Conservation (phyloP, 1,140 invertebrate species). For the Drosophila eugracilis region DNA sequence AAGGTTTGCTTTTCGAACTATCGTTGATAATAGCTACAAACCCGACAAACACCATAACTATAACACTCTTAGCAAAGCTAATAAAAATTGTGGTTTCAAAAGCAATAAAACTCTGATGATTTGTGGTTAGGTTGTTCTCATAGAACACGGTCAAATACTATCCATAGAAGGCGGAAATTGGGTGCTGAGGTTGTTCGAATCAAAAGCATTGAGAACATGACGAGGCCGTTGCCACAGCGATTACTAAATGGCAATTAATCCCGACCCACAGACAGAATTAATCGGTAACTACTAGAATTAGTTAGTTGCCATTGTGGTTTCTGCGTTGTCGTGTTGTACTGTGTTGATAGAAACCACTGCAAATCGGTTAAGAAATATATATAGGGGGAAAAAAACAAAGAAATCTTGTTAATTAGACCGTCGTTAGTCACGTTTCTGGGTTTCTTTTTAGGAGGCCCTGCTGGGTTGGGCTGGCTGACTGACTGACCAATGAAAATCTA, state of each 20-base stretch:
- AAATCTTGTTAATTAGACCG: conserved; percentile 63
- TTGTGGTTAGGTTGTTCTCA: conserved; percentile 33
- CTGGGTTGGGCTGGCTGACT: conserved; percentile 34
- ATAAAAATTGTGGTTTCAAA: background rate
- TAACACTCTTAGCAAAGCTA: background rate
- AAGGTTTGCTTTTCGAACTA: too few relatives aligned
- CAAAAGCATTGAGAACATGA: conserved; percentile 33
- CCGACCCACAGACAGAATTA: conserved; percentile 57
- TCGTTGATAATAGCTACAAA: too few relatives aligned
- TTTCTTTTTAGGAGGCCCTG: conserved; percentile 22
- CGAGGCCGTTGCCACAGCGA: conserved; percentile 35
- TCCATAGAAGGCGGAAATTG: conserved; percentile 62
- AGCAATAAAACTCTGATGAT: conserved; percentile 40
- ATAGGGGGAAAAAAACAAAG: conserved; percentile 33
- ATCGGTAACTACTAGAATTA: conserved; percentile 56
- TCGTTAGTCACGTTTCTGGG: conserved; percentile 60
- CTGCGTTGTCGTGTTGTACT: too few relatives aligned
- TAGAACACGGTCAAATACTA: conserved; percentile 50
- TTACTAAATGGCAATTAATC: conserved; percentile 69
- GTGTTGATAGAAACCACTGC: conserved; percentile 25
- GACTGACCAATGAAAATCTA: conserved; percentile 51
- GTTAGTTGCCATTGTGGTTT: conserved; percentile 27
- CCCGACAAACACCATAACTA: too few relatives aligned
- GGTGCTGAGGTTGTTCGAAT: conserved; percentile 56
- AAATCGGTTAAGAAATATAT: conserved; percentile 15